Evolutionary conservation across 2,113 vertebrate species (phyloP).

Genomic region (Podarcis raffonei): DNA sequence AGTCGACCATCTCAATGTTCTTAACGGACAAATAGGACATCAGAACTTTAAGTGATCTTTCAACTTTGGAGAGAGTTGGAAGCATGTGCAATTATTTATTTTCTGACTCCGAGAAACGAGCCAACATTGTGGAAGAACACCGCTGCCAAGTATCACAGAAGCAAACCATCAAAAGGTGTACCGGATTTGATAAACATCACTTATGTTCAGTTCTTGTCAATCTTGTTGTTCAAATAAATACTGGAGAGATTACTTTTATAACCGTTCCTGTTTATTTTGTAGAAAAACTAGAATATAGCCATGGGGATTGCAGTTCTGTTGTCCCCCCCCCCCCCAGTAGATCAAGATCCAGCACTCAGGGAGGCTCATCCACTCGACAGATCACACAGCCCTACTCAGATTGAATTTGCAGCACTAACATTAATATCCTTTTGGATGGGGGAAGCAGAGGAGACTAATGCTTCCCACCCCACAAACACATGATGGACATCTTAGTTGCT

Average conservation of each 20-base stretch:
- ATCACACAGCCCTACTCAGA: background rate
- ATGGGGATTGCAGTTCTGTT: slow-evolving; percentile 31
- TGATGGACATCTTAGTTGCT: background rate
- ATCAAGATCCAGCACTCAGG: background rate
- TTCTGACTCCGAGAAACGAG: slow-evolving; percentile 42
- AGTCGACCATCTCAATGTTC: too few relatives aligned
- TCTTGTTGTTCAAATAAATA: slow-evolving; percentile 69
- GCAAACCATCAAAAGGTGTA: slow-evolving; percentile 31
- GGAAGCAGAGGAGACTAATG: background rate
- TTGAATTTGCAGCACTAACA: background rate
- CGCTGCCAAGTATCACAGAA: slow-evolving; percentile 53
- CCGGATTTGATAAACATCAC: slow-evolving; percentile 50
- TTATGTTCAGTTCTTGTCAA: slow-evolving; percentile 40
- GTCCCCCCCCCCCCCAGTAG: background rate
- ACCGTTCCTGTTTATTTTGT: slow-evolving; percentile 59
- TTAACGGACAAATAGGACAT: slow-evolving; percentile 26
- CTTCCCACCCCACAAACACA: background rate
- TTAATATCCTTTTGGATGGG: too few relatives aligned
- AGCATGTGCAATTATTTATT: slow-evolving; percentile 26
- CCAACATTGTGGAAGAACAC: slow-evolving; percentile 33
- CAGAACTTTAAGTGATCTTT: slow-evolving; percentile 15
- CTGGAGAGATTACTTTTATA: slow-evolving; percentile 58
- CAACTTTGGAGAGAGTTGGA: slow-evolving; percentile 12
- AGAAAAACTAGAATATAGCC: slow-evolving; percentile 36
- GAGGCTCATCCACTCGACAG: background rate